Percentiles rank a stretch among this genome's conserved stretches.
Conservation (phyloP, 2,888 invertebrate genomes). For the Celastrina argiolus region DNA sequence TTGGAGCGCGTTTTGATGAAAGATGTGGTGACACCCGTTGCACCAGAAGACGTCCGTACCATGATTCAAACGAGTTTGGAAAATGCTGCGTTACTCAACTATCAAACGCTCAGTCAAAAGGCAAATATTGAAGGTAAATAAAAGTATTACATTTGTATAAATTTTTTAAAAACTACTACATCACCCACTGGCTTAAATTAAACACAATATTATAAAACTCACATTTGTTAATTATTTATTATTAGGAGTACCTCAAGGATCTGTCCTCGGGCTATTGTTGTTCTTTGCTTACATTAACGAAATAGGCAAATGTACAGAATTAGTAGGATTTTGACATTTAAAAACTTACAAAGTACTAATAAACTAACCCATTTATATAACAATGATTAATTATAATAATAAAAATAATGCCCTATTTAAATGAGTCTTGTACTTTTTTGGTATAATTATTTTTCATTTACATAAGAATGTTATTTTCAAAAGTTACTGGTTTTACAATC, state of each 20-base stretch:
- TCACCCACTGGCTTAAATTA: no score
- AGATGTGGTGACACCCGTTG: slow-evolving; percentile 97
- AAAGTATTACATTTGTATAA: background rate
- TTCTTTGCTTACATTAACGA: background rate
- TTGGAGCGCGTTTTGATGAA: slow-evolving; percentile 99
- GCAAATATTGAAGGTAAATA: slow-evolving; percentile 95
- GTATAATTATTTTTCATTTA: no score
- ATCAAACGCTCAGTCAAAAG: slow-evolving; percentile 95
- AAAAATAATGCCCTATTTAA: no score
- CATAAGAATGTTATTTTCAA: no score
- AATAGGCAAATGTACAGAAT: no score
- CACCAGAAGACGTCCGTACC: slow-evolving; percentile 94
- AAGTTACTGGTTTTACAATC: no score
- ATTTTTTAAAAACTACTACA: background rate
- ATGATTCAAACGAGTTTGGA: slow-evolving; percentile 98
- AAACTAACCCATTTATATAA: no score
- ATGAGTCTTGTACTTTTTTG: no score
- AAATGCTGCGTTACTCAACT: slow-evolving; percentile 98
- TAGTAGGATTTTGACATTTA: no score
- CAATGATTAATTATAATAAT: no score
- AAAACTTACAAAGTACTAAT: no score
- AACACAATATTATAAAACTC: no score
- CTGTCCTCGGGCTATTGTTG: background rate
- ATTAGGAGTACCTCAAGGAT: background rate
- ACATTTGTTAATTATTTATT: background rate